Base-by-base conservation (phyloP, 37 sponge, comb jelly and placozoan genomes). In the Eunapius fragilis region DNA sequence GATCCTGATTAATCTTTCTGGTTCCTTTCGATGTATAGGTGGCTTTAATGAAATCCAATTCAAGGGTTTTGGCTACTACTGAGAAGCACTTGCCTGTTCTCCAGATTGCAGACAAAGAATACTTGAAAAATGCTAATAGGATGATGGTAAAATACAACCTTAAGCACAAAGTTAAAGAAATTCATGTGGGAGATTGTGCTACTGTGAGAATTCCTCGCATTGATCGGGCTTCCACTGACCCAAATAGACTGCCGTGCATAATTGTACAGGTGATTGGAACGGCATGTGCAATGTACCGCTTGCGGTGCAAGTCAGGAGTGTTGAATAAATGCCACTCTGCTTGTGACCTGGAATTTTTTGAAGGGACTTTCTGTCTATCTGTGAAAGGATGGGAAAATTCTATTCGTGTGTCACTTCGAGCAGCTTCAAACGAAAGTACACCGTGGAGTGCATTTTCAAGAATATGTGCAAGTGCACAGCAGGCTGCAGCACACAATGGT, bases 191-290 rank as follows among this genome's bases (percentile, higher is more conserved):
- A 38, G 84, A 83, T n/a, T 31, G 25, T 72, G 84, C 73, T 22
- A 27, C 41, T 25, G 26, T 83, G 3, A 32, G 84, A 23, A 83
- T 83, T 31, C 84, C 84, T 72, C 84, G 75, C 32, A 83, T 83
- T 47, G 84, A 72, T 74, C 25, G 74, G 75, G 17, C 84, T 28
- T 41, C 30, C 27, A 73, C 84, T 31, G 84, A 83, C 67, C 45
- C 37, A 75, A 73, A 25, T 14, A 45, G 84, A 36, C 74, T 83
- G 25, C 84, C 84, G 41, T 78, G 79, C 36, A 48, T 78, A 25
- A 41, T 85, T 13, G 79, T 79, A 24, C 73, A 78, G 71, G 79
- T 79, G 45, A 31, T 41, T 32, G 79, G 71, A 31, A 78, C 78
- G 30, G 38, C 72, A 30, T 49, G 71, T 25, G 28, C 75, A 25